Evolutionary conservation across 1,140 invertebrate species (phyloP), one percentile per base, ranked within the genome.

Genomic region (Lamellibrachia luymesi): DNA sequence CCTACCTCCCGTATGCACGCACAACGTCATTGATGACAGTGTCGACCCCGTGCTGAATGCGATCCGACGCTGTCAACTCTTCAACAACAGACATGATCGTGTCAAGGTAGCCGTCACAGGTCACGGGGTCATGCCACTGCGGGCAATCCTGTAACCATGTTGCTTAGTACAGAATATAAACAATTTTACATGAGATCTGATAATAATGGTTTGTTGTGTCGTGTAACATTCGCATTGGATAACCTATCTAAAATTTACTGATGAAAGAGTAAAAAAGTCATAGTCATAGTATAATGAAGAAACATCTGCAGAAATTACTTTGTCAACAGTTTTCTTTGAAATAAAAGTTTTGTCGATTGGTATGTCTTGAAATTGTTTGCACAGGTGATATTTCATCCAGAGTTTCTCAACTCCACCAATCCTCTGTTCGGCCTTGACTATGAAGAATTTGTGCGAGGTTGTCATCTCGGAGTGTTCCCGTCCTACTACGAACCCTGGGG

Each of bases 401-500:
- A 99, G 97, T 99, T 99, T 97, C 97, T 99, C 4, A 99, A 98
- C 2, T 99, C 99, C 0, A 99, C 99, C 0, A 99, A 99, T 97
- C 99, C 99, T 0, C 97, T 99, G 7, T 99, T 99, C 96, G 98
- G 98, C 6, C 97, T 99, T 94, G 99, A 99, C 95, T 99, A 99
- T 96, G 99, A 99, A 96, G 99, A 99, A 95, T 99, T 99, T 97
- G 99, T 99, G 0, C 97, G 99, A 92, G 99, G 99, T 90, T 99
- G 99, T 95, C 99, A 99, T 97, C 97, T 99, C 93, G 99, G 99
- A 5, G 99, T 99, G 25, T 99, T 99, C 96, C 99, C 99, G 2
- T 99, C 99, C 2, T 99, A 99, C 96, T 99, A 99, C 96, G 99
- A 99, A 96, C 99, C 99, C 0, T 99, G 99, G 99, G 99, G 99